Base-by-base conservation (phyloP, 1,140 invertebrate genomes). In the Leptopilina boulardi region DNA sequence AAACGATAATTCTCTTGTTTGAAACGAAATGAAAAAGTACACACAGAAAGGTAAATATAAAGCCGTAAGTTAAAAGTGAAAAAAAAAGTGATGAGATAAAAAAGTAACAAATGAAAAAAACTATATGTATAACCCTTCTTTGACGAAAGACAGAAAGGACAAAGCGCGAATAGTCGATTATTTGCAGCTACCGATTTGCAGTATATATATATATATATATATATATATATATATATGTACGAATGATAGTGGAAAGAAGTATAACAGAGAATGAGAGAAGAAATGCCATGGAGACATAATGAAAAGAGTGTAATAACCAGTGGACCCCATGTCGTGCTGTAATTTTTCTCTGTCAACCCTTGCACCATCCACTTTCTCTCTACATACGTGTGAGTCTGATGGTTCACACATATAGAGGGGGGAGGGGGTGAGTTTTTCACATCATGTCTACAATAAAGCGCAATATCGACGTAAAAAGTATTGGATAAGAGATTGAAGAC, bases 311-410 rank as follows among this genome's bases (percentile, higher is more conserved):
- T 80, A 77, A 80, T 74, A 72, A 73, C 41, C 56, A 56, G 18
- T 34, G 54, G 44, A 79, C 77, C 77, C 73, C 73, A 34, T 80
- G 78, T 73, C 78, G 70, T 26, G 71, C 54, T 59, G 79, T 44
- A 73, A 80, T 80, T 80, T 80, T 80, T 80, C 79, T 78, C 79
- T 80, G 77, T 80, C 77, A 71, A 71, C 73, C 79, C 77, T 78
- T 30, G 41, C 34, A 34, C 73, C 10, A 30, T 34, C 44, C n/a
- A 73, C 51, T 21, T 21, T 34, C 38, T 38, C 5, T 38, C 34
- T 38, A 23, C 41, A 77, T 74, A 42, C 74, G 74, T 78, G 42
- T 26, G 77, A 70, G 23, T 66, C 11, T 72, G 19, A 38, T 75
- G 75, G 71, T 75, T 71, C 66, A 78, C 44, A 71, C 34, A 38